phyloP scores from a whole-genome alignment of 2,888 invertebrate species.

The Icerya purchasi region DNA sequence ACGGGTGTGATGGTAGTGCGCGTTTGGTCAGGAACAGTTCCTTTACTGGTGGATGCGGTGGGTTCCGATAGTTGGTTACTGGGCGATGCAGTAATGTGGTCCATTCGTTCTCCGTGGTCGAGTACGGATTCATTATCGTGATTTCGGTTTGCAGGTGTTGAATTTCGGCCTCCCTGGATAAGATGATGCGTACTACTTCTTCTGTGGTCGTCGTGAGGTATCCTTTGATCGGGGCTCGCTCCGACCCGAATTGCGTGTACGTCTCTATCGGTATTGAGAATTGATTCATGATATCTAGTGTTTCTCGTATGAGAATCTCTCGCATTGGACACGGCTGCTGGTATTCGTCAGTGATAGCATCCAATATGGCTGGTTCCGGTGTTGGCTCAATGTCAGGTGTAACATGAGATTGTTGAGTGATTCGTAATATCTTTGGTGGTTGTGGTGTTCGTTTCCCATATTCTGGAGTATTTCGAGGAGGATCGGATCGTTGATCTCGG shows the following conservation, averaged over 20 bases:
- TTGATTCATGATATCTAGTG: no score
- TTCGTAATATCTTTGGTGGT: not conserved
- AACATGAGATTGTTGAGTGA: not conserved
- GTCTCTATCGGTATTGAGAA: not conserved
- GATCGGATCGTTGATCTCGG: no score
- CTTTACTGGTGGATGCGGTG: not conserved
- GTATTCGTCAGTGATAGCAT: not conserved
- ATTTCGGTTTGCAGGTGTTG: no score
- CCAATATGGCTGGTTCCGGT: not conserved
- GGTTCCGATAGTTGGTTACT: not conserved
- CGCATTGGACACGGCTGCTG: not conserved
- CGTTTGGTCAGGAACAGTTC: not conserved
- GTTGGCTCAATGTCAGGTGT: not conserved
- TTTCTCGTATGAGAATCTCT: not conserved
- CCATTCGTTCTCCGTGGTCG: no score
- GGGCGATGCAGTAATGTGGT: not conserved
- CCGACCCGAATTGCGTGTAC: not conserved
- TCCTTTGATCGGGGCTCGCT: no score
- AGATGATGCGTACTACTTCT: no score
- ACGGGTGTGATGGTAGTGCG: not conserved
- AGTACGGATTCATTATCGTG: no score
- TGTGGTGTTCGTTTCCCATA: not conserved
- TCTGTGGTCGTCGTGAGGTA: no score
- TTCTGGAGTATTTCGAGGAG: no score
- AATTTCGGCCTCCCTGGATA: no score